A percentile compares a stretch with the other conserved stretches of the same genome.
Evolutionary conservation across 2,797 vertebrate species (phyloP).

Genomic region (Fundulus diaphanus): DNA sequence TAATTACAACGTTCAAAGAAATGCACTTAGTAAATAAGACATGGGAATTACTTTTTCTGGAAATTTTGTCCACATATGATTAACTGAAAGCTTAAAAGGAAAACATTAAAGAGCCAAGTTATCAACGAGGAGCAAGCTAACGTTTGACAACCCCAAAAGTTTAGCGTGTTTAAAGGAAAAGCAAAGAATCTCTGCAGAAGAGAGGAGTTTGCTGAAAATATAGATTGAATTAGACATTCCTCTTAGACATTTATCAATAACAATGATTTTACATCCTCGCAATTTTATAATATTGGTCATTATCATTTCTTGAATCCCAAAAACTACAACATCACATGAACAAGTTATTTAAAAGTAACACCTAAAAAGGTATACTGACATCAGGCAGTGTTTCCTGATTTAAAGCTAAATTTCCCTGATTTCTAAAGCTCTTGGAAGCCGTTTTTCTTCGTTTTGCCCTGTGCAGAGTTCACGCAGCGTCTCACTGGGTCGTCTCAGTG

Average conservation of each 20-base stretch:
- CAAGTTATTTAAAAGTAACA: not conserved
- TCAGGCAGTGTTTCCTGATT: not conserved
- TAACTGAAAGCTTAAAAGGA: not conserved
- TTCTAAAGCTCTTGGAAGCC: not conserved
- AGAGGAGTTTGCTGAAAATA: not conserved
- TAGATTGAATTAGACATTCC: not conserved
- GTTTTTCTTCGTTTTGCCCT: slow-evolving; percentile 1
- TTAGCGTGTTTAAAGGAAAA: not conserved
- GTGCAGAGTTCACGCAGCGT: not conserved
- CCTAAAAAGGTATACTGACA: not conserved
- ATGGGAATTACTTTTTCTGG: not conserved
- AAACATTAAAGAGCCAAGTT: not conserved
- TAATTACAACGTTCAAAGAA: not conserved
- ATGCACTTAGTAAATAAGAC: not conserved
- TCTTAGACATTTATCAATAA: not conserved
- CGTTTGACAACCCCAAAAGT: not conserved
- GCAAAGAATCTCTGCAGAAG: not conserved
- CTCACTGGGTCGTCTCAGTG: not conserved
- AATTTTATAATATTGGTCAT: no score
- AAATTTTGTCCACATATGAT: not conserved
- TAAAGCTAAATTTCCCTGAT: not conserved
- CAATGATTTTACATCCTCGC: not conserved
- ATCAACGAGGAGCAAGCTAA: no score
- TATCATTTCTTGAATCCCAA: not conserved
- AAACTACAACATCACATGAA: not conserved